These are phyloP conservation scores for Drosophila miranda DNA, from an alignment of 1,140 invertebrate genomes.

Conservation along the genomic window DNA sequence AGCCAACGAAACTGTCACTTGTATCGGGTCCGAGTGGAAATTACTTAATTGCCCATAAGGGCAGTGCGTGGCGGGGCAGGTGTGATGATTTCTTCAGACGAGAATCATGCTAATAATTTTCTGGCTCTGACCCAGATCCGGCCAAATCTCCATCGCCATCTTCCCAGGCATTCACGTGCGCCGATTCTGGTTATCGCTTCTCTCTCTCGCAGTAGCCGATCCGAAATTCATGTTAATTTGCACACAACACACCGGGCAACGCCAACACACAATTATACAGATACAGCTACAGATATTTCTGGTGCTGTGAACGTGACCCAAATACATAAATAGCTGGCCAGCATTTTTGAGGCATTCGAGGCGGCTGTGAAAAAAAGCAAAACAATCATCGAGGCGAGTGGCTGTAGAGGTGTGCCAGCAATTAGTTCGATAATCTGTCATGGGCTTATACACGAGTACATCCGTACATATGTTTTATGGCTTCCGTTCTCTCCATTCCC, in stretches of 20 bases:
- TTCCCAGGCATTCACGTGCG: slow-evolving; percentile 43
- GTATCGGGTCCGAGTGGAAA: slow-evolving; percentile 60
- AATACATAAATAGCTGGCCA: slow-evolving; percentile 71
- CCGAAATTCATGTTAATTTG: slow-evolving; percentile 77
- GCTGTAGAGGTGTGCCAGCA: slow-evolving; percentile 26
- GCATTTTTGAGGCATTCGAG: slow-evolving; percentile 18
- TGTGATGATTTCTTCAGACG: slow-evolving; percentile 1
- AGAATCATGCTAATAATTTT: slow-evolving; percentile 75
- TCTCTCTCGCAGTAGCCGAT: slow-evolving; percentile 30
- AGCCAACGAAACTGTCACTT: slow-evolving; percentile 53
- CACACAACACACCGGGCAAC: slow-evolving; percentile 51
- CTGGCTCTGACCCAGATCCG: slow-evolving; percentile 55
- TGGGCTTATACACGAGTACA: slow-evolving; percentile 44
- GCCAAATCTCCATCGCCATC: slow-evolving; percentile 31
- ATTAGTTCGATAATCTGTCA: slow-evolving; percentile 26
- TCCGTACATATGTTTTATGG: slow-evolving; percentile 62
- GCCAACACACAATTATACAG: slow-evolving; percentile 61
- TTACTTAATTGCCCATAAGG: slow-evolving; percentile 69
- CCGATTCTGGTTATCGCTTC: slow-evolving; percentile 52
- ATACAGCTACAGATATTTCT: slow-evolving; percentile 34
- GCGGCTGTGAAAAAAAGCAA: slow-evolving; percentile 33
- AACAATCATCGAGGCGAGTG: slow-evolving; percentile 41
- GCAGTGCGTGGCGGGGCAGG: slow-evolving; percentile 14
- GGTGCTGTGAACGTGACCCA: slow-evolving; percentile 55
- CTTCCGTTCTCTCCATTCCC: slow-evolving; percentile 66